phyloP scores from a whole-genome alignment of 2,888 invertebrate species.

The Pogonocherus hispidulus region DNA sequence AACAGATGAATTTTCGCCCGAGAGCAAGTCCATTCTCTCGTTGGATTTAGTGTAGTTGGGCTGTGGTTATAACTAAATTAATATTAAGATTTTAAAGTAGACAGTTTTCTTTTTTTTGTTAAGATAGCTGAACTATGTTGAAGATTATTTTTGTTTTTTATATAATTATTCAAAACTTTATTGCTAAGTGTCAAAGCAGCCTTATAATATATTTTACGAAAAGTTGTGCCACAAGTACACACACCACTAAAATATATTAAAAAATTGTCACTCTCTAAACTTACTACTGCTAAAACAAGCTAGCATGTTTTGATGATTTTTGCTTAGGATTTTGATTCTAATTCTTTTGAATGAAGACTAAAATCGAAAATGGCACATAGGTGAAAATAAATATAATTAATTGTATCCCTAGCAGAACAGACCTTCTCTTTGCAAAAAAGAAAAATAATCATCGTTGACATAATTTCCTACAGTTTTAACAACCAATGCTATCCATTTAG shows the following conservation, averaged over 20 bases:
- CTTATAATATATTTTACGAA: neutral
- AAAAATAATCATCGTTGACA: neutral
- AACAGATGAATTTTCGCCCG: too few relatives aligned
- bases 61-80: too few relatives aligned
- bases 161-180: slow-evolving; percentile 1
- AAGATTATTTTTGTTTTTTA: slow-evolving; percentile 1
- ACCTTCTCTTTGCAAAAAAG: neutral
- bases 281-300: neutral
- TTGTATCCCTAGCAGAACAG: neutral
- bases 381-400: slow-evolving; percentile 5
- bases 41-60: too few relatives aligned
- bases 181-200: neutral
- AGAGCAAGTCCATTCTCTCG: too few relatives aligned
- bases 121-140: neutral
- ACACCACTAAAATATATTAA: neutral
- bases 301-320: neutral
- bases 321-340: neutral
- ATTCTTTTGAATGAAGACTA: neutral
- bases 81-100: too few relatives aligned
- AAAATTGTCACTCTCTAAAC: neutral
- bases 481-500: too few relatives aligned
- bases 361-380: neutral
- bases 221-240: neutral
- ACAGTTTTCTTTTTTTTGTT: neutral
- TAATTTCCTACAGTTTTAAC: too few relatives aligned